Evolutionary conservation across 2,797 vertebrate genomes (phyloP), one percentile per base, ranked within the genome.

Genomic region (Sebastes hubbsi): DNA sequence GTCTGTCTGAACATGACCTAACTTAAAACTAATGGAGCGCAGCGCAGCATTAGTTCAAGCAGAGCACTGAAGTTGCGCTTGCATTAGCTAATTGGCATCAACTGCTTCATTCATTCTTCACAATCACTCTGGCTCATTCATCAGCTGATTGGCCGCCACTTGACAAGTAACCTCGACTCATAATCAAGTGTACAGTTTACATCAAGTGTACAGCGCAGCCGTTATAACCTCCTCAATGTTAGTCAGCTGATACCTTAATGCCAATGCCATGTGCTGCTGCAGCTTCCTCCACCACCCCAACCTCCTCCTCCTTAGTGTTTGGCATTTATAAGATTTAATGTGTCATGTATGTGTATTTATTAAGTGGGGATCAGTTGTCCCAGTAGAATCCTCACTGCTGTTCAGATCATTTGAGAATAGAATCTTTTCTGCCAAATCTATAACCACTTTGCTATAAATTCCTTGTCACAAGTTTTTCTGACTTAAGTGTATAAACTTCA

Each of bases 71-170:
- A n/a, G 42, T 27, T 8, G n/a, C 14, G 20, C 55, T 52, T 27
- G 61, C 38, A 65, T 58, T 66, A 36, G 78, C 54, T 36, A 61
- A 66, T 65, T 46, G 63, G 36, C 61, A 72, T 76, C 29, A 82
- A 20, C 58, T 38, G 36, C 36, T 64, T 82, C 29, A 59, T 73
- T 56, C 64, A 63, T 36, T 52, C 65, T 59, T 66, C 8, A 25
- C 22, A 54, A 60, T 75, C 59, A 32, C 16, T 49, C 46, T 30
- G 69, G 52, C 36, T 65, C 38, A 52, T 29, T 81, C 34, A 64
- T 29, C 60, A 58, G 52, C 60, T 52, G 29, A 65, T 52, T 52
- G 60, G 42, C 56, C 27, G 13, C n/a, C 42, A 27, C n/a, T 42
- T 56, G 27, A 61, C 29, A 16, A 18, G 8, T 20, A 24, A 60